These are phyloP conservation scores for Formica selysi DNA, from an alignment of 1,140 invertebrate species.

Conservation along the genomic window DNA sequence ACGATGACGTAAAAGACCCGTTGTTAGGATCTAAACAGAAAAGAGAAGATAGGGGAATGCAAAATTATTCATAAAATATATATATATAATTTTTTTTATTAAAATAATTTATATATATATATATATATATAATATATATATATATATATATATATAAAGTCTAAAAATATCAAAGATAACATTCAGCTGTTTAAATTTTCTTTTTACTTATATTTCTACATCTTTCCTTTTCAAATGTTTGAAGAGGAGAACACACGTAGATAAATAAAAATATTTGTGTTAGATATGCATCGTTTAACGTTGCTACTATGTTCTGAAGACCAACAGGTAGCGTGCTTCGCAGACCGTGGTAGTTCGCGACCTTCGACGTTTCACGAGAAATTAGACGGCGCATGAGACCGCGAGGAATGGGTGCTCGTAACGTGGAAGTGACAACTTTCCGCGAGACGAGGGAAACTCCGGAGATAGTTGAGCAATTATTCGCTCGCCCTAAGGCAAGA, in stretches of 20 bases:
- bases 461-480: slow-evolving; percentile 62
- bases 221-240: background rate
- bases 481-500: slow-evolving; percentile 57
- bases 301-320: background rate
- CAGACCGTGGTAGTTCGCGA: slow-evolving; percentile 35
- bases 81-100: background rate
- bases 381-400: slow-evolving; percentile 57
- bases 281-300: background rate
- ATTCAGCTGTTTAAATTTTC: background rate
- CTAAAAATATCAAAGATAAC: background rate
- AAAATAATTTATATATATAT: too few species aligned
- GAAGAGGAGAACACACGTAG: background rate
- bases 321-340: slow-evolving; percentile 53
- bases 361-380: slow-evolving; percentile 56
- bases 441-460: slow-evolving; percentile 56
- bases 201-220: background rate
- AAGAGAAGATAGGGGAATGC: background rate
- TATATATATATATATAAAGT: background rate
- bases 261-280: slow-evolving; percentile 1
- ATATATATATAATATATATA: too few species aligned
- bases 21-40: background rate
- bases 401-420: slow-evolving; percentile 54
- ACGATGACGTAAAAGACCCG: background rate
- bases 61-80: background rate
- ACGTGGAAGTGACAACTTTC: slow-evolving; percentile 66